These are phyloP conservation scores for Lepidurus packardi DNA, from an alignment of 1,140 invertebrate genomes.

Conservation along the genomic window DNA sequence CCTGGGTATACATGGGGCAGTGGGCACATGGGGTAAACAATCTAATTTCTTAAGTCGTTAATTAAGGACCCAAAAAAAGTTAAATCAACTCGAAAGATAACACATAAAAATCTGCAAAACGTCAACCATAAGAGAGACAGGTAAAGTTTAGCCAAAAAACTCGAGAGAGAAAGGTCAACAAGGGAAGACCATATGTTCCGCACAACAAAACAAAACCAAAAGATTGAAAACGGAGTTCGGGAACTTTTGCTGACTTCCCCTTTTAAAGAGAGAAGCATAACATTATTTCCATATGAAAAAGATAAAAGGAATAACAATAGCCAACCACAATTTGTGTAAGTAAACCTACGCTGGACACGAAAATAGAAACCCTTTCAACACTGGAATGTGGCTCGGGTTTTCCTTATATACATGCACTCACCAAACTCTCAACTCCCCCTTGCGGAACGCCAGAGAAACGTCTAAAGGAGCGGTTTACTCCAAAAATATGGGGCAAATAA, in stretches of 20 bases:
- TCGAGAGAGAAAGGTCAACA: background rate
- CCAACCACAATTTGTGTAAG: background rate
- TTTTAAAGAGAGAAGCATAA: background rate
- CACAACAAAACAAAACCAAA: background rate
- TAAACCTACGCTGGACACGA: background rate
- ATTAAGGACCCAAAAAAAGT: background rate
- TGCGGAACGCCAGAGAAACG: background rate
- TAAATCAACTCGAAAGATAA: conserved; percentile 6
- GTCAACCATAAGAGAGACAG: conserved; percentile 4
- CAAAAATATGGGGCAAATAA: no score
- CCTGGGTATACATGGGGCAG: background rate
- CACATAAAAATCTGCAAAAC: conserved; percentile 3
- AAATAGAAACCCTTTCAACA: conserved; percentile 6
- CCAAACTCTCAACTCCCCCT: background rate
- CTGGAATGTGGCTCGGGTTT: conserved; percentile 2
- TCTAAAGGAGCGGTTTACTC: no score
- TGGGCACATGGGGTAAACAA: conserved; percentile 3
- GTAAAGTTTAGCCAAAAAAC: background rate
- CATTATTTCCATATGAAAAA: background rate
- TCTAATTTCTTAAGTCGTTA: background rate
- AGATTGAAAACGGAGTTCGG: background rate
- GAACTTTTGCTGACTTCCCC: background rate
- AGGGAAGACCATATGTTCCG: background rate
- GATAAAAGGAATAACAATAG: background rate
- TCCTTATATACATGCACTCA: background rate